Evolutionary conservation across 2,888 invertebrate genomes (phyloP).

Genomic region (Synergus japonicus): DNA sequence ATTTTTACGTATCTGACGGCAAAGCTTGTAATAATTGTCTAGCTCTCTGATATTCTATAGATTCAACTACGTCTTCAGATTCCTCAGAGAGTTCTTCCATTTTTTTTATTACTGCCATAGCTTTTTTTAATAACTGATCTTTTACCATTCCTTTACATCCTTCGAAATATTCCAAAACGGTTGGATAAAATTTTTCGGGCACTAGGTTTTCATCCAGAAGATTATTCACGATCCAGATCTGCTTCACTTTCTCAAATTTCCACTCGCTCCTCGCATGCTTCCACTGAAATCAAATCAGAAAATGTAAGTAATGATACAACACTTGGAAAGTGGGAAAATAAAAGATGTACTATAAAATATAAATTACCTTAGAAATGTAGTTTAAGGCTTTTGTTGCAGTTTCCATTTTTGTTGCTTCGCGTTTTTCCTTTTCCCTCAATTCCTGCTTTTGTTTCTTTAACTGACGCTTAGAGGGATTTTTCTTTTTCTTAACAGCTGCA

Average conservation of each 20-base stretch:
- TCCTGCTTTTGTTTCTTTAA: slow-evolving; percentile 83
- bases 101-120: slow-evolving; percentile 82
- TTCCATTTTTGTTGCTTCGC: slow-evolving; percentile 79
- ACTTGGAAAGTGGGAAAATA: background rate
- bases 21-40: slow-evolving; percentile 84
- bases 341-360: slow-evolving; percentile 14
- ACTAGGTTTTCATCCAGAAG: slow-evolving; percentile 82
- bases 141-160: slow-evolving; percentile 84
- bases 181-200: slow-evolving; percentile 82
- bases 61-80: slow-evolving; percentile 68
- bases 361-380: slow-evolving; percentile 80
- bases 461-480: slow-evolving; percentile 82
- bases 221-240: slow-evolving; percentile 87
- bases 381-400: slow-evolving; percentile 82
- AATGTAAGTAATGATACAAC: background rate
- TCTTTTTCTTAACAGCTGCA: slow-evolving; percentile 59
- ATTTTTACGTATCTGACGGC: slow-evolving; percentile 57
- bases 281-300: slow-evolving; percentile 79
- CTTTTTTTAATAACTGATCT: slow-evolving; percentile 81
- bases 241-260: slow-evolving; percentile 89
- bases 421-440: slow-evolving; percentile 80
- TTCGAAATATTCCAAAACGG: slow-evolving; percentile 85
- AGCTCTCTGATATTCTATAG: slow-evolving; percentile 81
- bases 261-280: slow-evolving; percentile 84
- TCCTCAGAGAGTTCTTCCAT: slow-evolving; percentile 67